phyloP scores from a whole-genome alignment of 2,888 invertebrate species.

The Suillia variegata region DNA sequence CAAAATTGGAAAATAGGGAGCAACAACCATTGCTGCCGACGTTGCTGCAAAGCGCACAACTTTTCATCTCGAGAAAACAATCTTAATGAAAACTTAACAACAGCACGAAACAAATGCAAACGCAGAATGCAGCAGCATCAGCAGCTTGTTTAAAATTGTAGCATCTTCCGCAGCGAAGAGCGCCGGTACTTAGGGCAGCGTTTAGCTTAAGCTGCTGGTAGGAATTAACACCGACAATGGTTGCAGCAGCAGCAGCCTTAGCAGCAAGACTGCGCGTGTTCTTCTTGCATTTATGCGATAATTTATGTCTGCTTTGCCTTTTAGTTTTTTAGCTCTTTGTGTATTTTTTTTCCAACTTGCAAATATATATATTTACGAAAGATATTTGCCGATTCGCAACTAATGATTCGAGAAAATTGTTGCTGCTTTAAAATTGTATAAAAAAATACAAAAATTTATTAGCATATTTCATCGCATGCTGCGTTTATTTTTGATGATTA shows the following conservation, averaged over 20 bases:
- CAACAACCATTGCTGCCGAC: neutral
- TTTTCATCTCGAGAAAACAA: constrained; percentile 22
- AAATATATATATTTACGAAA: constrained; percentile 15
- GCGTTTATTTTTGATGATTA: neutral
- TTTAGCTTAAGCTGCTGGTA: neutral
- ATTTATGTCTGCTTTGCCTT: constrained; percentile 11
- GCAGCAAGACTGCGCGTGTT: constrained; percentile 6
- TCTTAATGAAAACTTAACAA: constrained; percentile 25
- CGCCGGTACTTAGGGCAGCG: neutral
- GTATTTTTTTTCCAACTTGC: neutral
- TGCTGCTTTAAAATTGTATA: neutral
- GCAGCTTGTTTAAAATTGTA: no score
- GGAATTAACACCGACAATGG: constrained; percentile 7
- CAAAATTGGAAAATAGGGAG: constrained; percentile 4
- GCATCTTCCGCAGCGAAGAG: no score
- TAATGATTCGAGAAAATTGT: constrained; percentile 6
- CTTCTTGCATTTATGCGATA: constrained; percentile 9
- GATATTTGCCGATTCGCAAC: constrained; percentile 12
- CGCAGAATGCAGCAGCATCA: neutral
- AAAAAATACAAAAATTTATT: no score
- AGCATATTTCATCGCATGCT: constrained; percentile 13
- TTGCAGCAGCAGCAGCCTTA: neutral
- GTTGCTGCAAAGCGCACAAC: constrained; percentile 14
- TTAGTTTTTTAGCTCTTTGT: neutral
- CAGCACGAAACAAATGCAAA: neutral